phyloP scores from a whole-genome alignment of 2,888 invertebrate genomes.

The Hipparchia semele region DNA sequence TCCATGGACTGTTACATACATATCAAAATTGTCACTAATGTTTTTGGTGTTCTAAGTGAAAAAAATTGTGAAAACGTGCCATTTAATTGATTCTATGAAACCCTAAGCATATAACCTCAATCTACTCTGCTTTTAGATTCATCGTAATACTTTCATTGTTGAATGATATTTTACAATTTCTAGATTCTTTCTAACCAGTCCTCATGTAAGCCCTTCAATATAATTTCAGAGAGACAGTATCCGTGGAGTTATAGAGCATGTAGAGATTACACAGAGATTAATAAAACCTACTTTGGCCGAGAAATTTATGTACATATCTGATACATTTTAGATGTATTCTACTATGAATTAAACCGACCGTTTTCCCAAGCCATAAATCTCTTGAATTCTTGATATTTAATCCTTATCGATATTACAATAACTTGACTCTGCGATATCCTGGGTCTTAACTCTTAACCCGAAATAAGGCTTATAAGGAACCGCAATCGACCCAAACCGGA shows the following conservation, averaged over 20 bases:
- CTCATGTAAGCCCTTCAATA: slow-evolving; percentile 1
- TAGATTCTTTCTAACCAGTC: neutral
- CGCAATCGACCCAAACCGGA: neutral
- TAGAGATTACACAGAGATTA: slow-evolving; percentile 7
- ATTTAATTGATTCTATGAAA: neutral
- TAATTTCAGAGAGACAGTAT: neutral
- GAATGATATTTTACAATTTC: neutral
- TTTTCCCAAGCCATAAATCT: slow-evolving; percentile 18
- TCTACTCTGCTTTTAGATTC: neutral
- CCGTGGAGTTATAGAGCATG: neutral
- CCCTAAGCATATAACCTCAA: neutral
- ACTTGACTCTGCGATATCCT: neutral
- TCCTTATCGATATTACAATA: slow-evolving; percentile 11
- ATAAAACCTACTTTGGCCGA: slow-evolving; percentile 6
- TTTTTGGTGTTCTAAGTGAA: no score
- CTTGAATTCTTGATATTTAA: slow-evolving; percentile 18
- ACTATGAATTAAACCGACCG: slow-evolving; percentile 9
- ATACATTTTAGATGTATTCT: slow-evolving; percentile 18
- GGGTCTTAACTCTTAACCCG: slow-evolving; percentile 9
- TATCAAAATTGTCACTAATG: no score
- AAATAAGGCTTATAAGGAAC: slow-evolving; percentile 9
- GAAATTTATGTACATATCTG: slow-evolving; percentile 22
- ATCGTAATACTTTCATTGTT: neutral
- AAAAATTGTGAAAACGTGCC: neutral
- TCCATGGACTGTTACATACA: no score